Evolutionary conservation across 2,888 invertebrate genomes (phyloP), one percentile per base, ranked within the genome.

Genomic region (Drosophila subquinaria): DNA sequence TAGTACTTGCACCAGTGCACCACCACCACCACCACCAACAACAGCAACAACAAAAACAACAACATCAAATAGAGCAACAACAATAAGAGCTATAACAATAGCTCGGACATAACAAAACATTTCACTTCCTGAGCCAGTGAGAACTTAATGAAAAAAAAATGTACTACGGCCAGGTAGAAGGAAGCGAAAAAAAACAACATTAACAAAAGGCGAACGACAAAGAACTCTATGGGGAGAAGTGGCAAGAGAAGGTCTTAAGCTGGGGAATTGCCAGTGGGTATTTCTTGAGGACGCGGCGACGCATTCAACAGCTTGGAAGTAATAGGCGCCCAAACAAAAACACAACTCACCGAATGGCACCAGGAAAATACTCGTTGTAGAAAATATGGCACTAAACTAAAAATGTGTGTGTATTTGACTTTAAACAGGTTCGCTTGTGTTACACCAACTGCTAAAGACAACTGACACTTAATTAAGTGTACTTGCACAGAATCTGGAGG

Each of bases 271-370:
- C 75, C 42, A 60, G 66, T 55, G 70, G 55, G 63, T 55, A 66
- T 74, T 76, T 56, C 79, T 78, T 81, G 77, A 81, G 73, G 33
- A 67, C 64, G 60, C 64, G 66, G 63, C 76, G 81, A 81, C 73
- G 83, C 78, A 83, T 68, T 85, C 78, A 84, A 85, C 83, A 85
- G 85, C 86, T 82, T 78, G 83, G 86, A 85, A 85, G 75, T 85
- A 84, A 84, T 83, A 78, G 76, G 79, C 80, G 75, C 57, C 47
- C 79, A 57, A 63, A 79, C 56, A 73, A 73, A 73, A 65, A 72
- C 56, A 70, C 59, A 65, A n/a, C 27, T 50, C 66, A 30, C 15
- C 57, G 20, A 57, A 68, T 27, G 11, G 11, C 27, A 50, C 13
- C 13, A 20, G 17, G 15, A 27, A 36, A 53, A 53, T 27, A 27